Evolutionary conservation across 2,888 invertebrate genomes (phyloP).

Genomic region (Harmothoe impar): DNA sequence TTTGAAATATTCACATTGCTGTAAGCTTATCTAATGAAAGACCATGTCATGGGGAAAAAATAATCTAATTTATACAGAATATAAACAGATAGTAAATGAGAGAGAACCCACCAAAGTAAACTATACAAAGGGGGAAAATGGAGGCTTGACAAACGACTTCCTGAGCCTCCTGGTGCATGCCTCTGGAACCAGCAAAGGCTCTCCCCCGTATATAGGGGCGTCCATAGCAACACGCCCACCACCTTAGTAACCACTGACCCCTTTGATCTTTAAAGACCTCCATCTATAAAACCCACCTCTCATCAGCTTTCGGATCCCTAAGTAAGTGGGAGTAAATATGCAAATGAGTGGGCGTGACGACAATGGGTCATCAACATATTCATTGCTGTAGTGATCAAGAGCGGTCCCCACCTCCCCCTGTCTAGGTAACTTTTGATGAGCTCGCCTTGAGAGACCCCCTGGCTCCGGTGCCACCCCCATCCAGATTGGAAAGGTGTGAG

Average conservation of each 20-base stretch:
- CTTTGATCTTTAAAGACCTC: neutral
- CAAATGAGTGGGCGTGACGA: slow-evolving; percentile 16
- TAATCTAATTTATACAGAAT: too few relatives aligned
- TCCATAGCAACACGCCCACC: neutral
- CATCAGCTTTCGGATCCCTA: neutral
- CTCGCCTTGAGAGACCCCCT: neutral
- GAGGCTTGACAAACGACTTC: too few relatives aligned
- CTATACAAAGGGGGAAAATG: too few relatives aligned
- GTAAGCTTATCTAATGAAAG: too few relatives aligned
- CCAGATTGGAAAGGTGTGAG: neutral
- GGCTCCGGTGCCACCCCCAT: neutral
- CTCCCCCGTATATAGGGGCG: too few relatives aligned
- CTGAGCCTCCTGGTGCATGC: too few relatives aligned
- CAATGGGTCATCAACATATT: neutral
- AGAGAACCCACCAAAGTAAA: too few relatives aligned
- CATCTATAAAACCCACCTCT: neutral
- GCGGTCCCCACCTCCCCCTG: neutral
- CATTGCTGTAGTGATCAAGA: neutral
- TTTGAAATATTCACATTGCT: too few relatives aligned
- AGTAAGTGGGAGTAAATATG: slow-evolving; percentile 10
- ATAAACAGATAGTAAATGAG: too few relatives aligned
- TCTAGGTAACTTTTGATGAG: slow-evolving; percentile 25
- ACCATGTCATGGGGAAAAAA: too few relatives aligned
- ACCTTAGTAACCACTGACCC: neutral
- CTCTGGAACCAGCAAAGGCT: too few relatives aligned